Evolutionary conservation across 2,888 invertebrate genomes (phyloP).

Genomic region (Macrophya annulata): DNA sequence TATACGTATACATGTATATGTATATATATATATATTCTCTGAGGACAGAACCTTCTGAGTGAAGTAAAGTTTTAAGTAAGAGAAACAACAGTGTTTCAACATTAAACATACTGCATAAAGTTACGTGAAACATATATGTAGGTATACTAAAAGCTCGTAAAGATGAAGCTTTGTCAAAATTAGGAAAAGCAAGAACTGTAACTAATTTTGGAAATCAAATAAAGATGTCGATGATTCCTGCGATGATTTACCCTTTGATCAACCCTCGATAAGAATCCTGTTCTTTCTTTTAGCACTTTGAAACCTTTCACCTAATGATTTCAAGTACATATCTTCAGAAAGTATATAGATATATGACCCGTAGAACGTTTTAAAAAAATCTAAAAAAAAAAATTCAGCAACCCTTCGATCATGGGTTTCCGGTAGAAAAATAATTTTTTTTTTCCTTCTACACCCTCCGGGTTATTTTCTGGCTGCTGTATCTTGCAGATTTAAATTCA

Average conservation of each 20-base stretch:
- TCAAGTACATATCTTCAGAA: neutral
- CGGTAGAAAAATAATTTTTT: slow-evolving; percentile 7
- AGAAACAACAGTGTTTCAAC: slow-evolving; percentile 8
- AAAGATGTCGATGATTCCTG: neutral
- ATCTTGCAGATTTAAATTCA: slow-evolving; percentile 6
- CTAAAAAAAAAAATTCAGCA: neutral
- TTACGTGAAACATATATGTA: neutral
- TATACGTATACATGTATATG: too few relatives aligned
- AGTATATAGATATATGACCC: neutral
- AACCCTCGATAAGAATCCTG: neutral
- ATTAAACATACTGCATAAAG: neutral
- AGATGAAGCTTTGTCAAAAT: neutral
- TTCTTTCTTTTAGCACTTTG: neutral
- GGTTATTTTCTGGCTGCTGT: neutral
- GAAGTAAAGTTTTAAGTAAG: slow-evolving; percentile 25
- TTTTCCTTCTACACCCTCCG: neutral
- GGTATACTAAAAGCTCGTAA: neutral
- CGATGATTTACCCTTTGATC: neutral
- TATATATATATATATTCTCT: neutral
- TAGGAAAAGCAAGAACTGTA: neutral
- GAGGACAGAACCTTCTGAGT: neutral
- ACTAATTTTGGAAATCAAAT: neutral
- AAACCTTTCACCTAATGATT: slow-evolving; percentile 8
- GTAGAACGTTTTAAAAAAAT: neutral
- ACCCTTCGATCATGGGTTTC: neutral